Percentiles rank a stretch among this genome's conserved stretches.
Evolutionary conservation across 2,888 invertebrate species (phyloP).

Genomic region (Ptilodon capucinus): DNA sequence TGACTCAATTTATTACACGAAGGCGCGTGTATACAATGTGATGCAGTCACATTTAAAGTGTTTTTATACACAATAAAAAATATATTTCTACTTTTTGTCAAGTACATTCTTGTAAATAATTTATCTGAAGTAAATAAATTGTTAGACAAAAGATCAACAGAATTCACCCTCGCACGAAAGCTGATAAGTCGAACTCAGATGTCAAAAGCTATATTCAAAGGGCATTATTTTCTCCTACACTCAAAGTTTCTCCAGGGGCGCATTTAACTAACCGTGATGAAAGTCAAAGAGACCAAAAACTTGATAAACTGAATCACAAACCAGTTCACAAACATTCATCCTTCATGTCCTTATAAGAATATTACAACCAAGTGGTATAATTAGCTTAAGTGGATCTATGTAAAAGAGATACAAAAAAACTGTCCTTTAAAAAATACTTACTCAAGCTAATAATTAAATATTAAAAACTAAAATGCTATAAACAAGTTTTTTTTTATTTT

Average conservation of each 20-base stretch:
- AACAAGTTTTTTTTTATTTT: slow-evolving; percentile 49
- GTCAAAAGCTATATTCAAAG: slow-evolving; percentile 69
- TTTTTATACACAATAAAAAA: not conserved
- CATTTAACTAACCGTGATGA: slow-evolving; percentile 75
- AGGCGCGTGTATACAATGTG: slow-evolving; percentile 21
- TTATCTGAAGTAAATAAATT: slow-evolving; percentile 29
- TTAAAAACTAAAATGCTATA: slow-evolving; percentile 45
- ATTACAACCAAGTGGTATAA: too few species aligned
- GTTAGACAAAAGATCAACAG: slow-evolving; percentile 43
- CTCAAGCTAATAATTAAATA: too few species aligned
- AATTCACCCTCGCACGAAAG: slow-evolving; percentile 27
- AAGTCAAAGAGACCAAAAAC: slow-evolving; percentile 61
- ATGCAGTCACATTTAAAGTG: slow-evolving; percentile 23
- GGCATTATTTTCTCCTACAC: slow-evolving; percentile 60
- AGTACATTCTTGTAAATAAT: not conserved
- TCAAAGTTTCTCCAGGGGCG: slow-evolving; percentile 52
- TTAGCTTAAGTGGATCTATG: too few species aligned
- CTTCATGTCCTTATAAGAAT: too few species aligned
- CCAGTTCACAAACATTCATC: slow-evolving; percentile 48
- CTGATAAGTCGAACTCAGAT: slow-evolving; percentile 59
- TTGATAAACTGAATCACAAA: slow-evolving; percentile 56
- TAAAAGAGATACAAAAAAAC: too few species aligned
- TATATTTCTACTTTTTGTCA: not conserved
- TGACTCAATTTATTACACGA: slow-evolving; percentile 47
- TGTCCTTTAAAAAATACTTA: too few species aligned